Evolutionary conservation across 2,113 vertebrate genomes (phyloP).

Genomic region (Lamprotornis superbus): DNA sequence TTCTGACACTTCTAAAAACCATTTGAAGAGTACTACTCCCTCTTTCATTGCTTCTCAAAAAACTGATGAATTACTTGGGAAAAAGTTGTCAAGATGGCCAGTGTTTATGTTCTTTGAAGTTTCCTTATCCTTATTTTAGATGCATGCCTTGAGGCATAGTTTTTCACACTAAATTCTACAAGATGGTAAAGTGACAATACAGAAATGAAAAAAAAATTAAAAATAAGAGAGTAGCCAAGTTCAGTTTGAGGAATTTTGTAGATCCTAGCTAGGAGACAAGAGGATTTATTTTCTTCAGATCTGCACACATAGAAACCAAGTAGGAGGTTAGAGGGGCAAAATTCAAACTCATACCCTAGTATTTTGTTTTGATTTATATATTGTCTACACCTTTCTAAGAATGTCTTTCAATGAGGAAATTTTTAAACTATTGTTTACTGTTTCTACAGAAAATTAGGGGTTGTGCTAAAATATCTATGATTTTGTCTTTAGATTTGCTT

Average conservation of each 20-base stretch:
- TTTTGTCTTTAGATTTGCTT: neutral
- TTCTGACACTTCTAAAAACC: neutral
- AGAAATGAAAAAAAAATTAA: neutral
- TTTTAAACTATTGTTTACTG: neutral
- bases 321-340: neutral
- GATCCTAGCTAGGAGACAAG: neutral
- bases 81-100: neutral
- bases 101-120: neutral
- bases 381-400: neutral
- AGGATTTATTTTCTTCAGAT: neutral
- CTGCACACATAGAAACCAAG: neutral
- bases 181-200: neutral
- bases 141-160: neutral
- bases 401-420: neutral
- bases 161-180: neutral
- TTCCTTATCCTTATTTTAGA: neutral
- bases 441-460: neutral
- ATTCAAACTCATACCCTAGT: neutral
- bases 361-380: neutral
- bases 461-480: neutral
- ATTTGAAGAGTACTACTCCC: neutral
- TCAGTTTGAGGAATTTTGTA: neutral
- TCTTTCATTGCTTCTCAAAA: neutral
- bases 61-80: neutral
- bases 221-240: neutral